These are phyloP conservation scores for Ochropleura leucogaster DNA, from an alignment of 2,888 invertebrate species.

Conservation along the genomic window DNA sequence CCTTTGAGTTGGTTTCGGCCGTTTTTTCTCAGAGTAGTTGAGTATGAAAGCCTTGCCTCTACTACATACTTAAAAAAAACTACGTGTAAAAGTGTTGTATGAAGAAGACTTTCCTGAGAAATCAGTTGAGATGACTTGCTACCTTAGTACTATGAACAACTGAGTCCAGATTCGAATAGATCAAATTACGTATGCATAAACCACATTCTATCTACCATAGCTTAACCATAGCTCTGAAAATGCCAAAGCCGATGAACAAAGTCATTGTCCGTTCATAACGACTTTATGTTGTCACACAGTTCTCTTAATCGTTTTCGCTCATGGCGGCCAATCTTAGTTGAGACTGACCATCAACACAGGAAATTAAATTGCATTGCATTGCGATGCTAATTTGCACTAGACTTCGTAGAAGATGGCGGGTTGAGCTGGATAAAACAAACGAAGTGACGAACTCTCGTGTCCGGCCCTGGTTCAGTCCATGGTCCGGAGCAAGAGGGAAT, in stretches of 20 bases:
- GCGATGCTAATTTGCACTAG: too few species aligned
- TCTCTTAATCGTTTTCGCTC: background rate
- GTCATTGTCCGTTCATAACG: background rate
- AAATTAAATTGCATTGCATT: background rate
- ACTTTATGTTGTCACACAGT: background rate
- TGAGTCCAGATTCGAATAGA: background rate
- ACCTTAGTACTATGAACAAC: conserved; percentile 90
- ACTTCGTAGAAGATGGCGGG: too few species aligned
- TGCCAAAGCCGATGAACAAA: background rate
- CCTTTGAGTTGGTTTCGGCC: too few species aligned
- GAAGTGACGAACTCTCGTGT: too few species aligned
- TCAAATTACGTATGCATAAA: background rate
- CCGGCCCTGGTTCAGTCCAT: too few species aligned
- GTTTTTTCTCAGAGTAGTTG: too few species aligned
- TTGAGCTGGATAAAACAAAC: too few species aligned
- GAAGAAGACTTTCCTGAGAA: too few species aligned
- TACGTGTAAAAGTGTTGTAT: too few species aligned
- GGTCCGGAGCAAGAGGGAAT: too few species aligned
- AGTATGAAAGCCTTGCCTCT: too few species aligned
- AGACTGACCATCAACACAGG: background rate
- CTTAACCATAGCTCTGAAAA: background rate
- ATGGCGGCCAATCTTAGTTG: background rate
- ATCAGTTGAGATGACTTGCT: conserved; percentile 70
- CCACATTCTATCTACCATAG: background rate
- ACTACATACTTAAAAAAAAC: too few species aligned